phyloP scores from a whole-genome alignment of 1,140 invertebrate genomes.

The Parapsyche elsis region DNA sequence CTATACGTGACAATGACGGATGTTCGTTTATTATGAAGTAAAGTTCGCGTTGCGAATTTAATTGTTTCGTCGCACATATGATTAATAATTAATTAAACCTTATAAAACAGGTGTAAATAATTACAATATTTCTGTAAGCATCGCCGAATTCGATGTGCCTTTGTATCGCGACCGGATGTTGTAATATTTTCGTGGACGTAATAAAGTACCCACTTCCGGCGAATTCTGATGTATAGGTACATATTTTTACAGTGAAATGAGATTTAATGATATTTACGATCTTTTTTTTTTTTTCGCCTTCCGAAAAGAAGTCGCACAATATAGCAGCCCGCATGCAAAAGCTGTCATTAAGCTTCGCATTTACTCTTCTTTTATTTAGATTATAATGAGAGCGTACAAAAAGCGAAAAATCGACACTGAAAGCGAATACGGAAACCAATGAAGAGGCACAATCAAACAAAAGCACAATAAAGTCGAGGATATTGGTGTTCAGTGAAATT shows the following conservation, averaged over 20 bases:
- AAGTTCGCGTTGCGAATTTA: not conserved
- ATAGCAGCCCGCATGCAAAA: not conserved
- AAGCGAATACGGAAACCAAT: conserved; percentile 9
- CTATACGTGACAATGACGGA: too few species aligned
- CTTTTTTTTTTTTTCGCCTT: not conserved
- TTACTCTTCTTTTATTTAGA: conserved; percentile 32
- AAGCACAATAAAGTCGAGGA: not conserved
- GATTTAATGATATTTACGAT: conserved; percentile 30
- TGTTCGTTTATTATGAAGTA: too few species aligned
- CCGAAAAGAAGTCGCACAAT: not conserved
- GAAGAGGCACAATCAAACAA: conserved; percentile 38
- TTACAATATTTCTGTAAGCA: too few species aligned
- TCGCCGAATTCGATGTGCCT: too few species aligned
- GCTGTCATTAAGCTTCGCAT: conserved; percentile 27
- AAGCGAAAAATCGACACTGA: conserved; percentile 13
- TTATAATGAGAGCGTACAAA: conserved; percentile 16
- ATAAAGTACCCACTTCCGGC: too few species aligned
- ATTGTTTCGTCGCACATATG: conserved; percentile 2
- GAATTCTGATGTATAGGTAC: too few species aligned
- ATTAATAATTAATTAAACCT: conserved; percentile 9
- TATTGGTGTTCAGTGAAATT: not conserved
- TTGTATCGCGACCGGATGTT: too few species aligned
- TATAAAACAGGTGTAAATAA: conserved; percentile 6
- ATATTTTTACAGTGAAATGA: not conserved
- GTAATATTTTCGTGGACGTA: too few species aligned